Percentiles rank a stretch among this genome's conserved stretches.
These are phyloP conservation scores for Tupaia chinensis DNA, from an alignment of 2,113 vertebrate species.

Conservation along the genomic window DNA sequence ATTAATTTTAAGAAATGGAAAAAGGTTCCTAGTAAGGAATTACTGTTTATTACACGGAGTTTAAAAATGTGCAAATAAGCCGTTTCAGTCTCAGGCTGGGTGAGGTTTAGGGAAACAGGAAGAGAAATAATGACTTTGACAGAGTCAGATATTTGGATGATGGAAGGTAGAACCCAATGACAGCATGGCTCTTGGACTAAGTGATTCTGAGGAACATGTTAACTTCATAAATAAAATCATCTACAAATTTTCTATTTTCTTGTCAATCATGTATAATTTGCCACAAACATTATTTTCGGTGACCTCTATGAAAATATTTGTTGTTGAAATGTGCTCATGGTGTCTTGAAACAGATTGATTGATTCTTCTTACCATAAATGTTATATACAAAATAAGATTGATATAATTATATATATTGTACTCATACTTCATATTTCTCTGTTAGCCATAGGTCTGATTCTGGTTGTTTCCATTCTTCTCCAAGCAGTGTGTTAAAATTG, in stretches of 20 bases:
- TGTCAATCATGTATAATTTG: constrained; percentile 26
- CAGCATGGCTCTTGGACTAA: background rate
- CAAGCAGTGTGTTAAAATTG: constrained; percentile 81
- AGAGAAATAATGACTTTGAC: constrained; percentile 15
- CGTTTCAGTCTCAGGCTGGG: background rate
- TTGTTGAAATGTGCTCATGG: constrained; percentile 10
- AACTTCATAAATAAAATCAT: constrained; percentile 4
- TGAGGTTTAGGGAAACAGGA: background rate
- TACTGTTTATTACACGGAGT: background rate
- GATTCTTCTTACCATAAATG: constrained; percentile 51
- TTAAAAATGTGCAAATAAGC: background rate
- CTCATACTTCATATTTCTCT: constrained; percentile 40
- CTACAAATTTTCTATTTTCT: constrained; percentile 22
- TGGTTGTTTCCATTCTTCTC: constrained; percentile 86
- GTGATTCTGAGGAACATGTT: background rate
- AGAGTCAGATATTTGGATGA: background rate
- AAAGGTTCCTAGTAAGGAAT: constrained; percentile 13
- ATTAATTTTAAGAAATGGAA: constrained; percentile 14
- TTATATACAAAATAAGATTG: constrained; percentile 23
- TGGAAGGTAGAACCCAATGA: background rate
- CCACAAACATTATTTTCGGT: constrained; percentile 6
- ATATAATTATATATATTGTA: background rate
- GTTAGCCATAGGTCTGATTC: constrained; percentile 84
- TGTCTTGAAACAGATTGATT: constrained; percentile 2
- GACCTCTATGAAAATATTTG: constrained; percentile 44